Evolutionary conservation across 1,140 invertebrate genomes (phyloP).

Genomic region (Drosophila ambigua): DNA sequence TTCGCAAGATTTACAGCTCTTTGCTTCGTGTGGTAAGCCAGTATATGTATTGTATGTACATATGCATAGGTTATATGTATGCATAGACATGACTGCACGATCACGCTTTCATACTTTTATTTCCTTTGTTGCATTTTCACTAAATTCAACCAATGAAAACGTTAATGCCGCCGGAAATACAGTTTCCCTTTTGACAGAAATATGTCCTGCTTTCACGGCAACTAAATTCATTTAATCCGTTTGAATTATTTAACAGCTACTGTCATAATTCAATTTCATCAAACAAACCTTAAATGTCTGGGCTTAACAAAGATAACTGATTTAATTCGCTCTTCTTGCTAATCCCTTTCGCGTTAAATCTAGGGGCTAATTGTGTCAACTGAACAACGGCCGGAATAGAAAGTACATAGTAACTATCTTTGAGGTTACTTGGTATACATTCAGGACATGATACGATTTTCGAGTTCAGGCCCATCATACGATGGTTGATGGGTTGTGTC

Average conservation of each 20-base stretch:
- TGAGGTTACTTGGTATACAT: too few species aligned
- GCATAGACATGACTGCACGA: constrained; percentile 27
- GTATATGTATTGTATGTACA: neutral
- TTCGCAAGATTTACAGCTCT: constrained; percentile 51
- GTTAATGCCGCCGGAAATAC: constrained; percentile 9
- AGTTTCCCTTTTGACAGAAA: neutral
- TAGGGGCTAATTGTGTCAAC: constrained; percentile 34
- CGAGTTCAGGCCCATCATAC: too few species aligned
- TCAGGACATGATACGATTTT: too few species aligned
- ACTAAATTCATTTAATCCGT: constrained; percentile 24
- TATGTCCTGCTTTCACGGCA: constrained; percentile 14
- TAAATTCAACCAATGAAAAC: constrained; percentile 3
- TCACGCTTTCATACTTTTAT: constrained; percentile 32
- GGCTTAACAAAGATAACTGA: constrained; percentile 28
- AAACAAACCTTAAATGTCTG: constrained; percentile 42
- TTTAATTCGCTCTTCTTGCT: constrained; percentile 46
- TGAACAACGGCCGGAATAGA: constrained; percentile 4
- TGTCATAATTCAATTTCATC: constrained; percentile 47
- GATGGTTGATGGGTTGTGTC: too few species aligned
- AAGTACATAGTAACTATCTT: too few species aligned
- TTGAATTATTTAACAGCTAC: constrained; percentile 40
- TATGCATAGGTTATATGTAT: constrained; percentile 21
- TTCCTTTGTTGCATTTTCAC: neutral
- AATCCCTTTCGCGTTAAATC: constrained; percentile 27
- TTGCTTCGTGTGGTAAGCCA: constrained; percentile 24